Conservation (phyloP, 2,888 invertebrate genomes). For the Ellobium chinense region DNA sequence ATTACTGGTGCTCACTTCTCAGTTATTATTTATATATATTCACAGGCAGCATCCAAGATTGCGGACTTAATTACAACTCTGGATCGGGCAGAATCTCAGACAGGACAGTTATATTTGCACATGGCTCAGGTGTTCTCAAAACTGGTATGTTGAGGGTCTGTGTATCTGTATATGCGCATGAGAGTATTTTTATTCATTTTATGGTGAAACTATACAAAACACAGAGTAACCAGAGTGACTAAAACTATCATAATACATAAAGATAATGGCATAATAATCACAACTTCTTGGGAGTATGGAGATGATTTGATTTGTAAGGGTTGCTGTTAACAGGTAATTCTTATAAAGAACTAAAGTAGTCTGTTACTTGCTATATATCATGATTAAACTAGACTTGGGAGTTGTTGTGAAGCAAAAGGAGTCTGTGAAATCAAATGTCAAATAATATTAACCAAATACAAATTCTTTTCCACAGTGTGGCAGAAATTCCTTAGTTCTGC, state of each 20-base stretch:
- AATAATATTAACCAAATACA: no score
- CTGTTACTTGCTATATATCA: background rate
- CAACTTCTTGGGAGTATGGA: no score
- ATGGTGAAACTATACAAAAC: no score
- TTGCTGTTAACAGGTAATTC: background rate
- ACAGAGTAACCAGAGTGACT: no score
- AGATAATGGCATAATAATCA: no score
- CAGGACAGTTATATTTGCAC: conserved; percentile 85
- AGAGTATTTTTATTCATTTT: no score
- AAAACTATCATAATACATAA: no score
- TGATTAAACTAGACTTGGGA: background rate
- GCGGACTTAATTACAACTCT: conserved; percentile 85
- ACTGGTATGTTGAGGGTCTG: conserved; percentile 81
- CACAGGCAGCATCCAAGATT: conserved; percentile 83
- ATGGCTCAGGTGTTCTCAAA: conserved; percentile 84
- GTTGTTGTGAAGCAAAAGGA: background rate
- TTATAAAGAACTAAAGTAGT: background rate
- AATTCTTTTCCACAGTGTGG: conserved; percentile 77
- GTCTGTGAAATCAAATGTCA: background rate
- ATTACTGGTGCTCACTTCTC: no score
- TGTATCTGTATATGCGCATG: no score
- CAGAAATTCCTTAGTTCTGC: conserved; percentile 83
- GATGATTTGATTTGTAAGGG: background rate
- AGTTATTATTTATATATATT: conserved; percentile 2
- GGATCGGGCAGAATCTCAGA: conserved; percentile 88